These are phyloP conservation scores for Anguilla megastoma DNA, from an alignment of 2,797 vertebrate species.

Conservation along the genomic window DNA sequence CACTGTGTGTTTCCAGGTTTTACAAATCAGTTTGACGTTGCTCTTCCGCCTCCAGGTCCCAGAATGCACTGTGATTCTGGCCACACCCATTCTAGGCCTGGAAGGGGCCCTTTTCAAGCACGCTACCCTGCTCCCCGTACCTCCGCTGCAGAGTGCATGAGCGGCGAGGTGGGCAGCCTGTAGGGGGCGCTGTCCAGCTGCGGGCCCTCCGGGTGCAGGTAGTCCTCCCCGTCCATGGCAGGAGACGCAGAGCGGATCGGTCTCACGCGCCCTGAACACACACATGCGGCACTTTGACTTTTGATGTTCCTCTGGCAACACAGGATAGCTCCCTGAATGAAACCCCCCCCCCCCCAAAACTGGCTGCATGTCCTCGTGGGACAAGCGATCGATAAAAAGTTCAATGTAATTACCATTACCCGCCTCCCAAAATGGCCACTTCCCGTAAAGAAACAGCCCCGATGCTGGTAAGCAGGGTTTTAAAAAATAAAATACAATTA, in stretches of 20 bases:
- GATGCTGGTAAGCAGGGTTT: conserved; percentile 58
- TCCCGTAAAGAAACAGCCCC: conserved; percentile 66
- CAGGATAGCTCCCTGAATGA: not conserved
- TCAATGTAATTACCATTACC: conserved; percentile 57
- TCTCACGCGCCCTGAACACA: conserved; percentile 68
- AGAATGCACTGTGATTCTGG: not conserved
- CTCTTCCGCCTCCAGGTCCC: not conserved
- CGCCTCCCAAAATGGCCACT: conserved; percentile 61
- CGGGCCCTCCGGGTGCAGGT: conserved; percentile 74
- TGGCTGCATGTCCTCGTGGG: conserved; percentile 41
- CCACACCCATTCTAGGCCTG: too few relatives aligned
- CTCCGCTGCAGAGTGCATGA: not conserved
- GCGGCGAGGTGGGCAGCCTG: conserved; percentile 48
- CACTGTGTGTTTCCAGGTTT: not conserved
- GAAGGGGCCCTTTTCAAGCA: not conserved
- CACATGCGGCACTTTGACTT: not conserved
- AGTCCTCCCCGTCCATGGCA: conserved; percentile 90
- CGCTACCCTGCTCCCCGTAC: not conserved
- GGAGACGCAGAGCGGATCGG: conserved; percentile 80
- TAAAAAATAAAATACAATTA: not conserved
- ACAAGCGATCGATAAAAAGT: conserved; percentile 68
- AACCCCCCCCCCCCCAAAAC: conserved; percentile 36
- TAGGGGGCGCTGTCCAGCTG: conserved; percentile 71
- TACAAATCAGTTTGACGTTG: too few relatives aligned
- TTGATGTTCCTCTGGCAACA: too few relatives aligned